A percentile compares a stretch with the other conserved stretches of the same genome.
phyloP scores from a whole-genome alignment of 1,140 invertebrate species.

The Heliconius hewitsoni region DNA sequence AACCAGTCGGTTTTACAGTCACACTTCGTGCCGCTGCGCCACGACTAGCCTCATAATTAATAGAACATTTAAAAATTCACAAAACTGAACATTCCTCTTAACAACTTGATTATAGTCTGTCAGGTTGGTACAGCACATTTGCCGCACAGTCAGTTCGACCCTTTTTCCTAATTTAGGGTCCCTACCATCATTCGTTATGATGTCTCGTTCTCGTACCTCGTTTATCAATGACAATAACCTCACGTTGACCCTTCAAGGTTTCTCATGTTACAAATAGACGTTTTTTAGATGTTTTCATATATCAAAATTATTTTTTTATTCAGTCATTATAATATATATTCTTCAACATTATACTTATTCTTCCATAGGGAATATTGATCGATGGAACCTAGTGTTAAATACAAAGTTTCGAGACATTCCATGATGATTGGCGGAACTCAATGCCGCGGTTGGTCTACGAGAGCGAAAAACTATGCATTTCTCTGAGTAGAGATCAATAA shows the following conservation, averaged over 20 bases:
- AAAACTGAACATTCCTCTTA: neutral
- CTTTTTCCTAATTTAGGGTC: constrained; percentile 23
- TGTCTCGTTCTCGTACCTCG: constrained; percentile 16
- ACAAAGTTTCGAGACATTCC: no score
- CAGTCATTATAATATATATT: no score
- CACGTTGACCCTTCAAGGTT: constrained; percentile 7
- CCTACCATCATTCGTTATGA: constrained; percentile 20
- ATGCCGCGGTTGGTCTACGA: no score
- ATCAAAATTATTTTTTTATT: no score
- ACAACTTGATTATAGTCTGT: neutral
- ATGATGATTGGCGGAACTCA: no score
- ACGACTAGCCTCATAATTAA: no score
- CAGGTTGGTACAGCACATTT: constrained; percentile 16
- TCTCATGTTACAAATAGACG: neutral
- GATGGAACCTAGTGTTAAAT: no score
- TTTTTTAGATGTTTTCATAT: neutral
- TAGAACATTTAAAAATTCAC: neutral
- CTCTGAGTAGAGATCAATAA: no score
- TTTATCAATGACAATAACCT: constrained; percentile 26
- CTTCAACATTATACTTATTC: no score
- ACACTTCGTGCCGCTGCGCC: neutral
- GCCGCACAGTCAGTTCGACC: constrained; percentile 18
- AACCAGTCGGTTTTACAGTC: neutral
- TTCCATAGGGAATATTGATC: no score
- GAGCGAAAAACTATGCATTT: no score